These are phyloP conservation scores for Apogon talboti DNA, from an alignment of 2,797 vertebrate genomes.

Conservation along the genomic window DNA sequence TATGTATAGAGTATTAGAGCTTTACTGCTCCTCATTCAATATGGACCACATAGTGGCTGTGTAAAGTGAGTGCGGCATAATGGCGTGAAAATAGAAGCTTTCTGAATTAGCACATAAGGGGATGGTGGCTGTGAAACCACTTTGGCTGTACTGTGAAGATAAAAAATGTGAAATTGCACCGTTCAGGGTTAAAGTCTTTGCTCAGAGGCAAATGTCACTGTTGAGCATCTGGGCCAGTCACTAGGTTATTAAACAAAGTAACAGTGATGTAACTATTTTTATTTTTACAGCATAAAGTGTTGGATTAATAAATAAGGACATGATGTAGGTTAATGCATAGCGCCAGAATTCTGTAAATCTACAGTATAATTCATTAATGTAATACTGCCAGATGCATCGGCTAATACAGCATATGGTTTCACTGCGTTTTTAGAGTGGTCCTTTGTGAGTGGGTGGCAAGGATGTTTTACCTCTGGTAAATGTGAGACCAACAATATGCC, in stretches of 20 bases:
- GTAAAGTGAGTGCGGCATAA: conserved; percentile 13
- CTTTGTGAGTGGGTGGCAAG: conserved; percentile 42
- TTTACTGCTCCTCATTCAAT: neutral
- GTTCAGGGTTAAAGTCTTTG: conserved; percentile 44
- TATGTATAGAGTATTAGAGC: neutral
- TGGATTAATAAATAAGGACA: neutral
- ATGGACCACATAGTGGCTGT: conserved; percentile 26
- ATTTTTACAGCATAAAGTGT: conserved; percentile 1
- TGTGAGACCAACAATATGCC: conserved; percentile 69
- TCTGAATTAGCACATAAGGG: conserved; percentile 20
- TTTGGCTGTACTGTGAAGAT: conserved; percentile 18
- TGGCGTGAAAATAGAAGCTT: conserved; percentile 10
- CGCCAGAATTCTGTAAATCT: neutral
- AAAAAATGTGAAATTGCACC: conserved; percentile 23
- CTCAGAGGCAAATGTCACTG: conserved; percentile 42
- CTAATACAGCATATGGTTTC: conserved; percentile 25
- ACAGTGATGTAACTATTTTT: neutral
- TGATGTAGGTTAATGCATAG: neutral
- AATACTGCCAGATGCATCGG: conserved; percentile 14
- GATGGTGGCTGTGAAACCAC: conserved; percentile 8
- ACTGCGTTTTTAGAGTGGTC: conserved; percentile 32
- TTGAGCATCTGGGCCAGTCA: conserved; percentile 53
- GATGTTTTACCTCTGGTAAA: conserved; percentile 70
- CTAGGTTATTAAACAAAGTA: conserved; percentile 36
- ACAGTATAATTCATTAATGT: neutral